Evolutionary conservation across 2,113 vertebrate genomes (phyloP).

Genomic region (Phrynosoma blainvillii): DNA sequence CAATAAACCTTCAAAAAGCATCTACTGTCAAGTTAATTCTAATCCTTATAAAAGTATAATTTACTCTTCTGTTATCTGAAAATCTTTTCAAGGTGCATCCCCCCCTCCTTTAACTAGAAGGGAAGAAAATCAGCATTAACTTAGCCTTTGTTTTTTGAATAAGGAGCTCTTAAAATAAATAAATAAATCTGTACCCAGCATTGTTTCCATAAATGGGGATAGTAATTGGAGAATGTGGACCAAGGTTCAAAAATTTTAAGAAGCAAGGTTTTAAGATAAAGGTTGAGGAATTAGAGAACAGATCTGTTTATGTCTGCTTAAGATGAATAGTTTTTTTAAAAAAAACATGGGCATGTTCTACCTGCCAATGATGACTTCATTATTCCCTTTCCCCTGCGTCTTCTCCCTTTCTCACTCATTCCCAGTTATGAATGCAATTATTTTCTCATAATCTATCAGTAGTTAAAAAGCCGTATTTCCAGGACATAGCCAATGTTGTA

Average conservation of each 20-base stretch:
- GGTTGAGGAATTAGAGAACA: conserved; percentile 35
- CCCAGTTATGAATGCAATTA: neutral
- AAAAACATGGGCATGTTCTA: conserved; percentile 33
- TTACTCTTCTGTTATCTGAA: conserved; percentile 12
- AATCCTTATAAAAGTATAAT: conserved; percentile 20
- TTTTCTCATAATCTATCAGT: conserved; percentile 41
- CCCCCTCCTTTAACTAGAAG: neutral
- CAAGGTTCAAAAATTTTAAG: conserved; percentile 31
- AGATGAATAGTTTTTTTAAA: conserved; percentile 20
- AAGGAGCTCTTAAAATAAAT: conserved; percentile 12
- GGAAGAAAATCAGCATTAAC: neutral
- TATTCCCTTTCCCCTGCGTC: neutral
- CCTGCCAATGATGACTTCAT: conserved; percentile 36
- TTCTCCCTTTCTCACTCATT: neutral
- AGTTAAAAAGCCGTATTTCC: conserved; percentile 53
- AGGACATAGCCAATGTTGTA: conserved; percentile 21
- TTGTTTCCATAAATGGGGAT: conserved; percentile 47
- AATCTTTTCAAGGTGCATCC: neutral
- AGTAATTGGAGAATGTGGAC: conserved; percentile 17
- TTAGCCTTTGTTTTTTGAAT: conserved; percentile 27
- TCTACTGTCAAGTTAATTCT: conserved; percentile 54
- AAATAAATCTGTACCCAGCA: conserved; percentile 19
- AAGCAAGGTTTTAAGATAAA: conserved; percentile 30
- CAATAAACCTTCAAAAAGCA: conserved; percentile 34
- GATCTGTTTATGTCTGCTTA: conserved; percentile 25